These are phyloP conservation scores for Hylia prasina DNA, from an alignment of 2,113 vertebrate species.

Conservation along the genomic window DNA sequence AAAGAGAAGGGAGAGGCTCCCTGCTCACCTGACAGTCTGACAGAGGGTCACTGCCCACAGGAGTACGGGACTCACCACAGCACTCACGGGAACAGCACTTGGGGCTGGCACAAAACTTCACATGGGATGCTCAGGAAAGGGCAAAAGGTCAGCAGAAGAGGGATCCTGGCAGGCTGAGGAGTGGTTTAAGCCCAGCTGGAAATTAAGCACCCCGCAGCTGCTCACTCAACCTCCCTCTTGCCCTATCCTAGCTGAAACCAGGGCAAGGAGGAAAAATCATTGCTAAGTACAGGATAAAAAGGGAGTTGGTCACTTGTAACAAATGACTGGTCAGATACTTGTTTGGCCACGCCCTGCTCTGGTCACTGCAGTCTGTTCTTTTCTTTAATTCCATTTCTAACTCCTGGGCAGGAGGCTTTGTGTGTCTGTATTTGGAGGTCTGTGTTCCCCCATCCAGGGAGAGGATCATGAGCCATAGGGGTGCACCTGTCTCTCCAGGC, in stretches of 20 bases:
- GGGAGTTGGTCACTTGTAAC: background rate
- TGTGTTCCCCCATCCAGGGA: background rate
- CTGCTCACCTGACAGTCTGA: background rate
- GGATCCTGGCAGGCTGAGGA: background rate
- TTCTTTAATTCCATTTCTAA: background rate
- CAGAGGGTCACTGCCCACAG: background rate
- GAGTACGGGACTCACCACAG: background rate
- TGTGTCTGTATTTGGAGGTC: background rate
- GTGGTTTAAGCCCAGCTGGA: background rate
- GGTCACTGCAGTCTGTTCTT: background rate
- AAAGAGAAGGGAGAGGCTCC: background rate
- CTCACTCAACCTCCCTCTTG: background rate
- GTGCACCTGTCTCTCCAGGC: background rate
- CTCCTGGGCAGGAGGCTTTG: background rate
- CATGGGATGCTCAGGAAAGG: background rate
- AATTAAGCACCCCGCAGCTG: background rate
- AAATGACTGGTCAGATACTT: background rate
- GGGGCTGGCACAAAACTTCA: background rate
- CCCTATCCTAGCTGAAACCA: background rate
- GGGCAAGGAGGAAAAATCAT: background rate
- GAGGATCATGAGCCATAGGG: background rate
- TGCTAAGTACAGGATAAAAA: background rate
- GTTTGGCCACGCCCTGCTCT: background rate
- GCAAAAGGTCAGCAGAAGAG: background rate
- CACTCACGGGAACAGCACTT: background rate